These are phyloP conservation scores for Acipenser oxyrinchus DNA, from an alignment of 2,797 vertebrate genomes.

Conservation along the genomic window DNA sequence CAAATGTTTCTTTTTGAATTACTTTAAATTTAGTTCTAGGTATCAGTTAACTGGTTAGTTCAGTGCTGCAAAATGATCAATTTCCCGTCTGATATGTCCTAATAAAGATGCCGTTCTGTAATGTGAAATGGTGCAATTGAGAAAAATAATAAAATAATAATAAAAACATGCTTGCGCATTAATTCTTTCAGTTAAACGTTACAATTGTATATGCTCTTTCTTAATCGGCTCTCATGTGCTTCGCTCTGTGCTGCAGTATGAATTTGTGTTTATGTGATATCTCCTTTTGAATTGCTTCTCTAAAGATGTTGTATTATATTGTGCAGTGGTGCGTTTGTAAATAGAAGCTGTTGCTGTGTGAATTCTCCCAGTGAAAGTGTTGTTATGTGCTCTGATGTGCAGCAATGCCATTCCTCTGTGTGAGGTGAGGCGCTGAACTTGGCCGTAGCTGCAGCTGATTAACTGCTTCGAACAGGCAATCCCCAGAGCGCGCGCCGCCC, in stretches of 20 bases:
- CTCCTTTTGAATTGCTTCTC: conserved; percentile 19
- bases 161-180: conserved; percentile 16
- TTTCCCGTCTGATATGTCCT: conserved; percentile 9
- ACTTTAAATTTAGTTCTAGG: too few species aligned
- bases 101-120: conserved; percentile 20
- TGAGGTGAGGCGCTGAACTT: conserved; percentile 38
- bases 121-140: conserved; percentile 15
- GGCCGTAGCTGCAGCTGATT: conserved; percentile 37
- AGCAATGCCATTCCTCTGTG: conserved; percentile 36
- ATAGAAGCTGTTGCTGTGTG: conserved; percentile 27
- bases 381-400: conserved; percentile 43
- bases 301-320: conserved; percentile 23
- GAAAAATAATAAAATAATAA: conserved; percentile 24
- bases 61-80: conserved; percentile 10
- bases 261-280: conserved; percentile 17
- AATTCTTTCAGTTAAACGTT: conserved; percentile 22
- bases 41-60: background rate
- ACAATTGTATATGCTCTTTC: too few species aligned
- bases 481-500: conserved; percentile 32
- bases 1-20: too few species aligned
- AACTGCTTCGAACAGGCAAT: conserved; percentile 36
- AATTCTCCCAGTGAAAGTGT: conserved; percentile 41
- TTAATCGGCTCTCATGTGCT: conserved; percentile 5
- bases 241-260: conserved; percentile 20
- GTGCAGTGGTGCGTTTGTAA: conserved; percentile 27